Percentiles rank a stretch among this genome's conserved stretches.
Conservation (phyloP, 2,797 vertebrate genomes). For the Necrosyrtes monachus region DNA sequence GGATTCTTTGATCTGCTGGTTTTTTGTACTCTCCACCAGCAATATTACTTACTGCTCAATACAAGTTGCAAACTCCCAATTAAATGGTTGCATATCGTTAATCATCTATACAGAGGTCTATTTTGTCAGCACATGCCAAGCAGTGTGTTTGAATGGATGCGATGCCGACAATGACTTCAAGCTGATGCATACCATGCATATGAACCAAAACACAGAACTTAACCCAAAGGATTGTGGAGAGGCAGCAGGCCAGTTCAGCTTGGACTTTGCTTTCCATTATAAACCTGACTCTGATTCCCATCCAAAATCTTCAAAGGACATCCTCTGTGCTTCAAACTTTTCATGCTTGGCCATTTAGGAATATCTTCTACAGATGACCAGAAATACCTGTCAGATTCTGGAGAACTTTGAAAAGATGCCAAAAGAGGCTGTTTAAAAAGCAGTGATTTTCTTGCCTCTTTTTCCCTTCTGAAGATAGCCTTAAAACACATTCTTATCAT, state of each 20-base stretch:
- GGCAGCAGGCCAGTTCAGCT: neutral
- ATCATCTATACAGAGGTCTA: neutral
- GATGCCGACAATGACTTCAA: neutral
- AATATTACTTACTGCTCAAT: neutral
- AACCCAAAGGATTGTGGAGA: neutral
- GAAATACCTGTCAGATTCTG: neutral
- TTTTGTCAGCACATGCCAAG: neutral
- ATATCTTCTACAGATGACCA: neutral
- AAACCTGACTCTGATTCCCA: neutral
- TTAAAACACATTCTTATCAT: neutral
- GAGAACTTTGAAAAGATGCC: neutral
- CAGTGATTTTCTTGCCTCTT: neutral
- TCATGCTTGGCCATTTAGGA: neutral
- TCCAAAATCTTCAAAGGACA: neutral
- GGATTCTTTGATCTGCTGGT: neutral
- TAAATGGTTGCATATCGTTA: neutral
- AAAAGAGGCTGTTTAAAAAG: neutral
- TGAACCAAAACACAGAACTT: neutral
- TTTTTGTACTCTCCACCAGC: neutral
- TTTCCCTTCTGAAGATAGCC: neutral
- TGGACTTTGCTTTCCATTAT: neutral
- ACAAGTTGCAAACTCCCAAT: neutral
- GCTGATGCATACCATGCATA: neutral
- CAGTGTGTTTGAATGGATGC: neutral
- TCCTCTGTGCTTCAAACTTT: neutral